phyloP scores from a whole-genome alignment of 1,140 invertebrate species.

The Ceratina japonica region DNA sequence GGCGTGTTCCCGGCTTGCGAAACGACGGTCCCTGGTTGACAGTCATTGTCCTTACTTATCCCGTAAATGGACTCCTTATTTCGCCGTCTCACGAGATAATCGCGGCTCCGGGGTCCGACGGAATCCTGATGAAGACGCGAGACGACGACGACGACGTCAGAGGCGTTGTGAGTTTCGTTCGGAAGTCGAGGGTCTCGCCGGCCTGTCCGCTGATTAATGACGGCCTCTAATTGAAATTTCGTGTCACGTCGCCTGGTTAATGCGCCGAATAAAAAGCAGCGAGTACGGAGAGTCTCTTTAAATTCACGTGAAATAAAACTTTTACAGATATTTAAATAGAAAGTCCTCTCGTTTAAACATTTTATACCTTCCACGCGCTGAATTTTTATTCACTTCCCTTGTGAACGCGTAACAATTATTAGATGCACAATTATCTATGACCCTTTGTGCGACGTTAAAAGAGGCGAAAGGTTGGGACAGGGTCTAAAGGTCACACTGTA shows the following conservation, averaged over 20 bases:
- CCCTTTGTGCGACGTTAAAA: too few species aligned
- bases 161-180: background rate
- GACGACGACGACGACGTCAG: background rate
- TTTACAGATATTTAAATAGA: too few species aligned
- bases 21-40: constrained; percentile 19
- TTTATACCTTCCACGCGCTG: too few species aligned
- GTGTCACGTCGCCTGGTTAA: background rate
- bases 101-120: background rate
- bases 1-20: constrained; percentile 38
- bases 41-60: constrained; percentile 36
- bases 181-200: background rate
- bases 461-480: too few species aligned
- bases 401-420: too few species aligned
- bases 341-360: too few species aligned
- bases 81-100: constrained; percentile 22
- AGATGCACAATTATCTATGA: too few species aligned
- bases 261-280: too few species aligned
- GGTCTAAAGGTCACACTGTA: too few species aligned
- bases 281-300: too few species aligned
- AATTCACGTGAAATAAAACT: too few species aligned
- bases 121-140: background rate
- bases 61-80: constrained; percentile 35
- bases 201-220: background rate
- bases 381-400: too few species aligned
- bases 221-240: constrained; percentile 6